Base-by-base conservation (phyloP, 1,140 invertebrate genomes). In the Ridgeia piscesae region DNA sequence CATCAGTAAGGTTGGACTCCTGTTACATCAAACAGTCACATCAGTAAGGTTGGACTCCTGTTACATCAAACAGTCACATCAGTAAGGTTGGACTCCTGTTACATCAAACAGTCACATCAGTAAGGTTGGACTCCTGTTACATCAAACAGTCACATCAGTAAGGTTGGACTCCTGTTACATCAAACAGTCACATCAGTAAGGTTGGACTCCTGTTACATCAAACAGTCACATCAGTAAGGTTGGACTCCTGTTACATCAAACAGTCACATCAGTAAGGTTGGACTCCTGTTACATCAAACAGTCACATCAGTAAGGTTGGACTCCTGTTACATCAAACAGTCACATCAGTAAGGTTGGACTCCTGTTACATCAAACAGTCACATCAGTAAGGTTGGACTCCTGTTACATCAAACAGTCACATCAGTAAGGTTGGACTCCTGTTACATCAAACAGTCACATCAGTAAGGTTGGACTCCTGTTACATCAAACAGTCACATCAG, bases 81-180 rank as follows among this genome's bases (percentile, higher is more conserved):
- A n/a, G n/a, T n/a, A n/a, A n/a, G 33, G 97, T 98, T 88, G 98
- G 98, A 96, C 98, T 99, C 96, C 98, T 98, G 94, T 91, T 96
- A 96, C 93, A 34, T 88, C 21, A 77, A 42, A 33, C 33, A 92
- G 50, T 34, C 58, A 77, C 34, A 92, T 33, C 33, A n/a, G n/a
- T n/a, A n/a, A n/a, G 33, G 97, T 98, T 88, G 98, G 98, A 96
- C 98, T 99, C 96, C 98, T 98, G 94, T 91, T 96, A 96, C 93
- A 34, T 88, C 21, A 77, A 42, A 33, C 33, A 92, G 50, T 34
- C 58, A 77, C 34, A 92, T 33, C 33, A n/a, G n/a, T n/a, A n/a
- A n/a, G 33, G 97, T 98, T 88, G 98, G 98, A 96, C 98, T 99
- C 96, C 98, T 98, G 94, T 91, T 96, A 96, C 93, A 34, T 88